Percentiles rank a stretch among this genome's conserved stretches.
These are phyloP conservation scores for Hydrophis major DNA, from an alignment of 2,797 vertebrate species.

Conservation along the genomic window DNA sequence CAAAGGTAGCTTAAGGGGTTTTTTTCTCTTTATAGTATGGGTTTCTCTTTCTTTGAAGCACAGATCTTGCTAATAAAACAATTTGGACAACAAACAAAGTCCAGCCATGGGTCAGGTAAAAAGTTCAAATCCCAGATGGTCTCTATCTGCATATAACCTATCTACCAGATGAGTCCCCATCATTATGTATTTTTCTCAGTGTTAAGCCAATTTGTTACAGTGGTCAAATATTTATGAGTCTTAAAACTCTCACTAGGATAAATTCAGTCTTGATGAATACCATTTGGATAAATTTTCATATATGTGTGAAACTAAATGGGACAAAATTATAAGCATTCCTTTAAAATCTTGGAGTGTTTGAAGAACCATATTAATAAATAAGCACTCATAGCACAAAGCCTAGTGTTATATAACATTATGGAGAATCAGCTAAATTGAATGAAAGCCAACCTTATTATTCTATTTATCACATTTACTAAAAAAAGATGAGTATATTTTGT, in stretches of 20 bases:
- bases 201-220: conserved; percentile 57
- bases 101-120: conserved; percentile 53
- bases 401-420: not conserved
- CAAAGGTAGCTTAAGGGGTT: conserved; percentile 12
- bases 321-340: not conserved
- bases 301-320: not conserved
- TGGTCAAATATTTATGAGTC: conserved; percentile 75
- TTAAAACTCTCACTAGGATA: conserved; percentile 42
- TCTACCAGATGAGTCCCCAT: conserved; percentile 63
- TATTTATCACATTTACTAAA: not conserved
- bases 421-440: not conserved
- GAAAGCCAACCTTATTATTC: not conserved
- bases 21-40: conserved; percentile 4
- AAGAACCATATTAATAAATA: not conserved
- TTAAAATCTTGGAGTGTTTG: not conserved
- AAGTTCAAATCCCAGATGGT: conserved; percentile 65
- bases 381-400: not conserved
- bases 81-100: conserved; percentile 42
- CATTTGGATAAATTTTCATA: not conserved
- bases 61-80: conserved; percentile 55
- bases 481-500: not conserved
- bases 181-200: conserved; percentile 52
- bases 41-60: conserved; percentile 40
- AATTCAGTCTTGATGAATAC: conserved; percentile 22
- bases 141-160: conserved; percentile 30